Percentiles rank a stretch among this genome's conserved stretches.
Evolutionary conservation across 2,888 invertebrate species (phyloP).

Genomic region (Chrysina gloriosa): DNA sequence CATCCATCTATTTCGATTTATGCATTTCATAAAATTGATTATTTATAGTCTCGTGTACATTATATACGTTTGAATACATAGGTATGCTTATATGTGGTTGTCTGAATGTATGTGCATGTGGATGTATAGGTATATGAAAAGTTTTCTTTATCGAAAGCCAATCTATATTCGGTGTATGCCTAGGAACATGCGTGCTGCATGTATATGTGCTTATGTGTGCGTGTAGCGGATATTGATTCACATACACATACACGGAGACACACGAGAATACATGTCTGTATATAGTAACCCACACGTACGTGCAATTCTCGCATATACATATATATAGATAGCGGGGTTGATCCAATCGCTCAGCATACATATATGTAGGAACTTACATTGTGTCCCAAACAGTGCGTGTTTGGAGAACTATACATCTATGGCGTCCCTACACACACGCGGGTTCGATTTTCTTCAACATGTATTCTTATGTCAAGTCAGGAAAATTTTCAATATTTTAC

Average conservation of each 20-base stretch:
- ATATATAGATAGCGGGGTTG: constrained; percentile 52
- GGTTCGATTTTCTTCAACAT: constrained; percentile 49
- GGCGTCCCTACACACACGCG: constrained; percentile 48
- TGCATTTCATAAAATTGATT: constrained; percentile 41
- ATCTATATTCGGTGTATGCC: constrained; percentile 50
- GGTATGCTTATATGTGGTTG: constrained; percentile 39
- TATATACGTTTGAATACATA: no score
- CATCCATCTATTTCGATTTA: constrained; percentile 36
- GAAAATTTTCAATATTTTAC: constrained; percentile 44
- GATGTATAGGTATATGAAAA: constrained; percentile 39
- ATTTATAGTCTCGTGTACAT: constrained; percentile 43
- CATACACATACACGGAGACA: constrained; percentile 52
- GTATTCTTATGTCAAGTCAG: constrained; percentile 45
- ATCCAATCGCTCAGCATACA: constrained; percentile 53
- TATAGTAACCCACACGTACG: constrained; percentile 16
- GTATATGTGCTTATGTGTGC: constrained; percentile 54
- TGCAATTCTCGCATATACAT: constrained; percentile 26
- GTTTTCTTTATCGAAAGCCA: constrained; percentile 53
- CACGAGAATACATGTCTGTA: constrained; percentile 38
- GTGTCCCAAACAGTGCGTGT: constrained; percentile 46
- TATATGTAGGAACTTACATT: constrained; percentile 44
- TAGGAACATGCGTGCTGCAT: constrained; percentile 57
- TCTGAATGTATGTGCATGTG: constrained; percentile 44
- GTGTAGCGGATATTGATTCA: constrained; percentile 56
- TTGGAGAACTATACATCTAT: constrained; percentile 49